Evolutionary conservation across 2,888 invertebrate genomes (phyloP), one percentile per base, ranked within the genome.

Genomic region (Sisyra terminalis): DNA sequence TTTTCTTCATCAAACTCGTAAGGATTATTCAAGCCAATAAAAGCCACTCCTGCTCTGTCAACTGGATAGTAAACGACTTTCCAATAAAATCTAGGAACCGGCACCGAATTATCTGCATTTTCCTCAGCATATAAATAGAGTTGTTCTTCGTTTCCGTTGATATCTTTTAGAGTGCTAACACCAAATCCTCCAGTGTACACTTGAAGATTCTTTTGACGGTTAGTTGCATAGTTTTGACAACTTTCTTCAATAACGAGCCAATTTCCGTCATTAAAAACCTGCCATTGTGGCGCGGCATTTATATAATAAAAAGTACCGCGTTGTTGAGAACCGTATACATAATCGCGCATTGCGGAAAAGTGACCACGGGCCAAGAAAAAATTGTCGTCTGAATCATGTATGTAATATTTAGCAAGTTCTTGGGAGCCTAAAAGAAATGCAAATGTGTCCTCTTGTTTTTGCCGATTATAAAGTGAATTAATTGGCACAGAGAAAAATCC

Each of bases 11-110:
- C 40, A 30, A 50, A 50, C 9, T 55, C 45, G 46, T 60, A 57
- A 0, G 78, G 77, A 53, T 78, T 75, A 59, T 78, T 78, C 44
- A 75, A 66, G 35, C 72, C 68, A 5, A 78, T 53, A 50, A 77
- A 70, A 2, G 70, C 77, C 1, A 73, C 65, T 1, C 73, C 77
- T 3, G 64, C 54, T 7, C 64, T 59, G 1, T 56, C 60, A 1
- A 51, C 51, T 1, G 66, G 59, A 44, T 77, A 71, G 51, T 73
- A 70, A 1, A 70, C 64, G 3, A 75, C 68, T 51, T 73, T 74
- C 67, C 71, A 77, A 46, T 62, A 71, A n/a, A 71, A 44, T 50
- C 60, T 62, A 1, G 74, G 74, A 7, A 73, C 68, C 0, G 73
- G 71, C 39, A 74, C 46, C 3, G 48, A n/a, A n/a, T 14, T 55